Percentiles rank a stretch among this genome's conserved stretches.
Evolutionary conservation across 2,888 invertebrate genomes (phyloP).

Genomic region (Diaphora mendica): DNA sequence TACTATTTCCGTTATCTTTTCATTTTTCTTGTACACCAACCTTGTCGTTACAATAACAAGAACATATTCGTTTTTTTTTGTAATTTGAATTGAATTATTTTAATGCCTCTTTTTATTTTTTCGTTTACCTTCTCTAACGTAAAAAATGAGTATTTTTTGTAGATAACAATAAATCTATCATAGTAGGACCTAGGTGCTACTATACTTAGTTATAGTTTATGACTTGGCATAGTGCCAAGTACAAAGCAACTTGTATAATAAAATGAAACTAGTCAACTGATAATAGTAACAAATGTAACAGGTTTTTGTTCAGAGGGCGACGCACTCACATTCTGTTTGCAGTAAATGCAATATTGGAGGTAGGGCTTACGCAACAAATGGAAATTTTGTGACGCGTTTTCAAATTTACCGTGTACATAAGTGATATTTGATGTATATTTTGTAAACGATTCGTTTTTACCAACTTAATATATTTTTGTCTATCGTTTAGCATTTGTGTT

Average conservation of each 20-base stretch:
- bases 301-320: background rate
- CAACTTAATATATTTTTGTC: no score
- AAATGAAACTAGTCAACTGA: background rate
- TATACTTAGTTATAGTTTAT: background rate
- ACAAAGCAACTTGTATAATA: background rate
- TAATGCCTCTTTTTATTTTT: no score
- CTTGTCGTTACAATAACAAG: no score
- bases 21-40: no score
- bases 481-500: no score
- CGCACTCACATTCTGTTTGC: background rate
- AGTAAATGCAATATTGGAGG: background rate
- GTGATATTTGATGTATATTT: no score
- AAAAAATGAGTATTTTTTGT: no score
- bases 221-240: no score
- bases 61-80: no score
- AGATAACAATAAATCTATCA: background rate
- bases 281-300: background rate
- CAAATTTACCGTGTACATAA: background rate
- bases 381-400: background rate
- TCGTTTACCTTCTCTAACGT: no score
- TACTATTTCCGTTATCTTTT: no score
- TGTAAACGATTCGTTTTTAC: background rate
- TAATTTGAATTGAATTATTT: no score
- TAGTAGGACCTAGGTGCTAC: background rate
- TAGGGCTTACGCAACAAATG: background rate